These are phyloP conservation scores for Excalfactoria chinensis DNA, from an alignment of 2,113 vertebrate genomes.

Conservation along the genomic window DNA sequence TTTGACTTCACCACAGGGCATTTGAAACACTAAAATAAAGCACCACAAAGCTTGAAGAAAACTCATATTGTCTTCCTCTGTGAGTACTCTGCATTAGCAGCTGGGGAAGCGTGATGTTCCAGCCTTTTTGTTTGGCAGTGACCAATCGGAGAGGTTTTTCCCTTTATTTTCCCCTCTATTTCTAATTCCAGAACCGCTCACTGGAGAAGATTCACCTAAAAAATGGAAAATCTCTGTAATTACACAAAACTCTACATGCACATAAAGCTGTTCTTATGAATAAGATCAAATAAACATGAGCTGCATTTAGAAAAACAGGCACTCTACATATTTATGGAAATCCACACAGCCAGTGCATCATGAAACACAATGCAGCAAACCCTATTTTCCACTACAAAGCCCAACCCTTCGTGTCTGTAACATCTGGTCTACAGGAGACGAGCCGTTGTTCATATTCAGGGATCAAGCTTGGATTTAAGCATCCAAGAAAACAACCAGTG, in stretches of 20 bases:
- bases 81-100: background rate
- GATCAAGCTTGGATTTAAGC: background rate
- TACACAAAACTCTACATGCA: background rate
- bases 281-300: background rate
- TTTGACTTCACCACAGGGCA: slow-evolving; percentile 39
- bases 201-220: background rate
- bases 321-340: background rate
- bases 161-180: background rate
- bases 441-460: rapidly evolving
- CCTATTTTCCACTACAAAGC: background rate
- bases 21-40: background rate
- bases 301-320: background rate
- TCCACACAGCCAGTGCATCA: background rate
- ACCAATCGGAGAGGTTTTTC: background rate
- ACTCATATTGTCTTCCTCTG: background rate
- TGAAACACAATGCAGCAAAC: background rate
- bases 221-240: background rate
- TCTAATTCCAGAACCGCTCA: background rate
- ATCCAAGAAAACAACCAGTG: background rate
- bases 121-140: background rate
- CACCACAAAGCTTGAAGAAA: background rate
- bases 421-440: background rate
- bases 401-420: background rate
- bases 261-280: background rate
- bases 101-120: background rate